Evolutionary conservation across 2,113 vertebrate species (phyloP).

Genomic region (Anarrhichthys ocellatus): DNA sequence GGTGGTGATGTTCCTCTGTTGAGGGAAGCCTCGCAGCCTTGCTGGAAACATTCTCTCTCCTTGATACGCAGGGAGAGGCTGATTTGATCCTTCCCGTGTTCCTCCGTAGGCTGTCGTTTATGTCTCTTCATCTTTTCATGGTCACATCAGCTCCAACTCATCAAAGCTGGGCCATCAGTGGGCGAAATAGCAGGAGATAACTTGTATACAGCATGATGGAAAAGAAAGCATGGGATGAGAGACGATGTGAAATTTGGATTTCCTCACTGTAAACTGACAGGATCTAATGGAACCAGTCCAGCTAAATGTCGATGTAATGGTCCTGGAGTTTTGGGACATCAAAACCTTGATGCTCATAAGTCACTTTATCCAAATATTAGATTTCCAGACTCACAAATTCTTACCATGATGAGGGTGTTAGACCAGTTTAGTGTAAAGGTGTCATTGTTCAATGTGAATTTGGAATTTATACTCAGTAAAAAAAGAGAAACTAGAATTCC

Average conservation of each 20-base stretch:
- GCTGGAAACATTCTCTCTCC: conserved; percentile 60
- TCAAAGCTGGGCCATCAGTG: conserved; percentile 59
- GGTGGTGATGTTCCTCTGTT: conserved; percentile 52
- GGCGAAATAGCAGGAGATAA: conserved; percentile 30
- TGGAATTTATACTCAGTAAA: neutral
- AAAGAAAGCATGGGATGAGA: conserved; percentile 4
- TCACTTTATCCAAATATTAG: neutral
- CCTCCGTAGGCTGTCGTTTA: conserved; percentile 60
- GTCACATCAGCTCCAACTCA: conserved; percentile 50
- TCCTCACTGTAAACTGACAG: neutral
- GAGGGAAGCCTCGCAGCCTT: conserved; percentile 51
- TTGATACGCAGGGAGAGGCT: conserved; percentile 29
- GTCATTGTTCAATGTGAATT: neutral
- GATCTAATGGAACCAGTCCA: neutral
- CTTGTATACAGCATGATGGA: conserved; percentile 11
- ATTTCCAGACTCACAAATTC: neutral
- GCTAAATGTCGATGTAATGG: neutral
- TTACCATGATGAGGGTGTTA: neutral
- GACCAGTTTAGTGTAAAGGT: neutral
- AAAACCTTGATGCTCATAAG: neutral
- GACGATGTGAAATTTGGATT: neutral
- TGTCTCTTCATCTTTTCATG: conserved; percentile 65
- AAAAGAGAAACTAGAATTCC: neutral
- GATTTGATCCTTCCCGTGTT: conserved; percentile 62
- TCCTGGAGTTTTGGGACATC: neutral